Base-by-base conservation (phyloP, 2,888 invertebrate genomes). In the Ceramica pisi region DNA sequence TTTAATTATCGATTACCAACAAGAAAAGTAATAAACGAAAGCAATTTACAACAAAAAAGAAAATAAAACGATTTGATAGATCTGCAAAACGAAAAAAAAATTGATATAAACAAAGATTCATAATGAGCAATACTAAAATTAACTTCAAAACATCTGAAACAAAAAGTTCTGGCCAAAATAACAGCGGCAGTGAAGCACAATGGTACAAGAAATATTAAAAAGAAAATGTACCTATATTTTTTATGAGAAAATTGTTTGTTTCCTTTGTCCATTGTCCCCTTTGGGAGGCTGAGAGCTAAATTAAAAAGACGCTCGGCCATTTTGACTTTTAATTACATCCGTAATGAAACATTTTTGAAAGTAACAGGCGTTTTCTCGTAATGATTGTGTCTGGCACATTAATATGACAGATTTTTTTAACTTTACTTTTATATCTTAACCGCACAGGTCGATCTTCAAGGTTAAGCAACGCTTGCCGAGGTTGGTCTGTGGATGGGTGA, bases 311-410 rank as follows among this genome's bases (percentile, higher is more conserved):
- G 80, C 81, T 78, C 83, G 82, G 60, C 81, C 76, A 90, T 89
- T 90, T 86, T 75, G 82, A 79, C 83, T 88, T 86, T 87, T 90
- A 91, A 91, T 91, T 90, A 89, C 87, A 88, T 88, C 84, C 87
- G 81, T 88, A 89, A 91, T 90, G 87, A 91, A 88, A 90, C 86
- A 88, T 90, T 88, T 86, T 73, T 75, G 71, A 80, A 84, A 83
- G 84, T 86, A 87, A 84, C 89, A 84, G 86, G 82, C 79, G 82
- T 82, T 85, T 86, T 80, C 53, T 62, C 64, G 68, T 68, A 70
- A 80, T 72, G 70, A 78, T 80, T 78, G 77, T 80, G 21, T 57
- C 41, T 5, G 41, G n/a, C n/a, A n/a, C n/a, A n/a, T n/a, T n/a
- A n/a, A n/a, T n/a, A n/a, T n/a, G n/a, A n/a, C n/a, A n/a, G n/a